These are phyloP conservation scores for Otocyon megalotis DNA, from an alignment of 2,113 vertebrate species.

Conservation along the genomic window DNA sequence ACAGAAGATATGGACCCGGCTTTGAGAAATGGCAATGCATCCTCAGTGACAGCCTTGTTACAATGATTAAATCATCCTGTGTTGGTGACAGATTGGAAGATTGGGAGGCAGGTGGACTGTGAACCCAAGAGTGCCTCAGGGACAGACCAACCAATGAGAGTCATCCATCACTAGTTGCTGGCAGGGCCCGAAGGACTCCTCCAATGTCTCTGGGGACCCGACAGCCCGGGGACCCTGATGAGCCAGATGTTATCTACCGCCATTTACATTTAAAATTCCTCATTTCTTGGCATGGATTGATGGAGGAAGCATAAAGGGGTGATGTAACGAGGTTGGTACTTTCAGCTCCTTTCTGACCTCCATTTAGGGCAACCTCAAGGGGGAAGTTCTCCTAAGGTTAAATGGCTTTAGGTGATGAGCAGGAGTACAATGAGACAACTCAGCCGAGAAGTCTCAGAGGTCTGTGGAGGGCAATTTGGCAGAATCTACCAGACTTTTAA, in stretches of 20 bases:
- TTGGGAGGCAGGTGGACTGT: constrained; percentile 60
- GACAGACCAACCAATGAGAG: constrained; percentile 27
- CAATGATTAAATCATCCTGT: constrained; percentile 65
- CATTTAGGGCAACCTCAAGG: constrained; percentile 13
- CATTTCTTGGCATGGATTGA: constrained; percentile 61
- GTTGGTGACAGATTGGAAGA: constrained; percentile 64
- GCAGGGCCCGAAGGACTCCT: background rate
- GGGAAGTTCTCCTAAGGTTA: constrained; percentile 21
- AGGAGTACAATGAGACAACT: constrained; percentile 2
- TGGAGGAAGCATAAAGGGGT: background rate
- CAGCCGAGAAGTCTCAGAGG: background rate
- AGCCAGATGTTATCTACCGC: constrained; percentile 68
- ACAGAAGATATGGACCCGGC: background rate
- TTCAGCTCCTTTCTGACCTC: constrained; percentile 44
- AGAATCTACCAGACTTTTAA: constrained; percentile 42
- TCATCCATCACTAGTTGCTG: constrained; percentile 74
- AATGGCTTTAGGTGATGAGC: constrained; percentile 14
- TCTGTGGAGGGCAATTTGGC: background rate
- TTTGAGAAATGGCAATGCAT: background rate
- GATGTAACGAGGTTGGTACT: background rate
- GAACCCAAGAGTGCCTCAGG: constrained; percentile 51
- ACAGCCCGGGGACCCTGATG: constrained; percentile 2
- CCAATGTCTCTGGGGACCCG: constrained; percentile 44
- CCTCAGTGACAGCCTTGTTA: constrained; percentile 55
- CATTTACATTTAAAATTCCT: constrained; percentile 75